Conservation (phyloP, 1,140 invertebrate species). For the Drosophila lacertosa region DNA sequence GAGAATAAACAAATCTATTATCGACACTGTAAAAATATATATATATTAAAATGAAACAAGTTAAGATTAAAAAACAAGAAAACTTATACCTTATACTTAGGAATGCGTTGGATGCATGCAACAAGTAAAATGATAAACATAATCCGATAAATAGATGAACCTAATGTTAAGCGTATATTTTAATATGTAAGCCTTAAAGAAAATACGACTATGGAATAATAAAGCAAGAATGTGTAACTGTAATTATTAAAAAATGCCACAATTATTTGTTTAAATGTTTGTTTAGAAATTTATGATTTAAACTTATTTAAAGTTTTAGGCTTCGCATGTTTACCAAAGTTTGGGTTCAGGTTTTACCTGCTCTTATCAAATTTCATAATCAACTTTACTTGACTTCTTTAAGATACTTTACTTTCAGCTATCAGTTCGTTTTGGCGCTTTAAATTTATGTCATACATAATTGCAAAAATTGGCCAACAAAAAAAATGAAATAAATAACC, state of each 20-base stretch:
- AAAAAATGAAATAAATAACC: not conserved
- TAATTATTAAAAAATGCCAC: conserved; percentile 31
- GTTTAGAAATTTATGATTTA: too few species aligned
- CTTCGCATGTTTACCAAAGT: too few species aligned
- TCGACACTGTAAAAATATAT: conserved; percentile 55
- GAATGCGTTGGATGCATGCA: conserved; percentile 45
- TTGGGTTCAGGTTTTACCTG: not conserved
- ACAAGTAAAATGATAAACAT: conserved; percentile 55
- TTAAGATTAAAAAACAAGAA: conserved; percentile 40
- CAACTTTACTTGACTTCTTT: not conserved
- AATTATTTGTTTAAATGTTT: not conserved
- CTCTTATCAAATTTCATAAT: not conserved
- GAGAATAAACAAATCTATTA: conserved; percentile 36
- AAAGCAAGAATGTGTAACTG: conserved; percentile 63
- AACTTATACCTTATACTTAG: conserved; percentile 54
- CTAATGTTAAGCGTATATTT: conserved; percentile 77
- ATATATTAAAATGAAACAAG: conserved; percentile 59
- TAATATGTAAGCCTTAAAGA: conserved; percentile 82
- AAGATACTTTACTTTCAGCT: not conserved
- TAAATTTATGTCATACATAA: conserved; percentile 18
- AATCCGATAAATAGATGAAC: conserved; percentile 75
- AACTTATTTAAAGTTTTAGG: too few species aligned
- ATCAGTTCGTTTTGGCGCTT: not conserved
- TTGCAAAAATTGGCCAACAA: conserved; percentile 6
- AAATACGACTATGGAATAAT: conserved; percentile 79